Conservation (phyloP, 2,888 invertebrate genomes). For the Dasysyrphus tricinctus region DNA sequence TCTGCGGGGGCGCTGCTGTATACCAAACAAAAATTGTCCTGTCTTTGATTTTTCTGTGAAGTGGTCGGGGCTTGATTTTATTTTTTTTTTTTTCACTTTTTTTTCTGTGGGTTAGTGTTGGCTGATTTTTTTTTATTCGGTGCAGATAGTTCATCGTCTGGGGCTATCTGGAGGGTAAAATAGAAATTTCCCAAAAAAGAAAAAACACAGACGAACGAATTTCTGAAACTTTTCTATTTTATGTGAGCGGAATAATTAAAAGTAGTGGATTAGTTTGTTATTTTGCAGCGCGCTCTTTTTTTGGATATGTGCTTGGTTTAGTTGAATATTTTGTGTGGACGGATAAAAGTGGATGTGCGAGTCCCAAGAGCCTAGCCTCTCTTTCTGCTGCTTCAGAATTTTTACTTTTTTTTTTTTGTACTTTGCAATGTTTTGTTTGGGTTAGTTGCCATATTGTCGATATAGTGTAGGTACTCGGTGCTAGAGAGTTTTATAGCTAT, state of each 20-base stretch:
- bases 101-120: constrained; percentile 39
- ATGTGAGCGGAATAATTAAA: constrained; percentile 75
- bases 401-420: constrained; percentile 19
- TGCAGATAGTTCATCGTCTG: constrained; percentile 68
- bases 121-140: constrained; percentile 45
- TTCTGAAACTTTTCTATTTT: constrained; percentile 67
- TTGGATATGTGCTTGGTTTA: constrained; percentile 24
- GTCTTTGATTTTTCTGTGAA: constrained; percentile 72
- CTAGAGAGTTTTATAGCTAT: constrained; percentile 31
- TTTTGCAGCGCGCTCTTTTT: constrained; percentile 56
- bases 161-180: constrained; percentile 33
- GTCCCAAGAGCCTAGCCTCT: neutral
- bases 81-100: constrained; percentile 14
- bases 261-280: constrained; percentile 74
- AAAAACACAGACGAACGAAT: constrained; percentile 28
- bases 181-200: neutral
- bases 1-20: constrained; percentile 32
- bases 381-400: constrained; percentile 32
- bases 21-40: constrained; percentile 57
- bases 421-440: neutral
- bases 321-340: constrained; percentile 16
- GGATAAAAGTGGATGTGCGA: constrained; percentile 29
- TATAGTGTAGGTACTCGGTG: constrained; percentile 11
- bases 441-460: constrained; percentile 43
- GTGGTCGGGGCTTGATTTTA: constrained; percentile 48